Evolutionary conservation across 2,797 vertebrate genomes (phyloP).

Genomic region (Anguilla anguilla): DNA sequence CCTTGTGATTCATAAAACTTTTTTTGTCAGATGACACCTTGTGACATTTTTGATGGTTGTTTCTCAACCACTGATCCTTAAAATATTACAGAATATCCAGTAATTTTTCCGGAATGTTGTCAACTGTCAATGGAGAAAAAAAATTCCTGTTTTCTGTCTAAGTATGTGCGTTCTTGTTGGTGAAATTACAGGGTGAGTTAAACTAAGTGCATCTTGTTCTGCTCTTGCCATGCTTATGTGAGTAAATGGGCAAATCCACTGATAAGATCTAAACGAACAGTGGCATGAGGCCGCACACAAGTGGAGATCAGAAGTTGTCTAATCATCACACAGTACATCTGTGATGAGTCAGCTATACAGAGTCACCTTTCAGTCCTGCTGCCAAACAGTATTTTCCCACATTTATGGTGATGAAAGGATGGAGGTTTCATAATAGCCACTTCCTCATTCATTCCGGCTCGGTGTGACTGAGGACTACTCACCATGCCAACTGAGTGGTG

Average conservation of each 20-base stretch:
- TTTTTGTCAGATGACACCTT: neutral
- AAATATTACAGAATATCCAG: neutral
- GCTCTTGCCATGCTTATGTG: slow-evolving; percentile 11
- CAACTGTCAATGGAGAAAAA: slow-evolving; percentile 12
- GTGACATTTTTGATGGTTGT: neutral
- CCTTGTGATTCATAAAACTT: neutral
- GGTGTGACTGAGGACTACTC: neutral
- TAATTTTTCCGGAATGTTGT: slow-evolving; percentile 9
- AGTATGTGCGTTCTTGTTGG: slow-evolving; percentile 22
- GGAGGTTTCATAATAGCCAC: neutral
- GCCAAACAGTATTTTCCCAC: slow-evolving; percentile 16
- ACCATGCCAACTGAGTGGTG: neutral
- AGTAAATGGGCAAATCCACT: neutral
- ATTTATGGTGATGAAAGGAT: neutral
- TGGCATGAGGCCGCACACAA: neutral
- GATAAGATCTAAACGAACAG: neutral
- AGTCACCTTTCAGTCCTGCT: neutral
- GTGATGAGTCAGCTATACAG: neutral
- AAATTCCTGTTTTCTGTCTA: neutral
- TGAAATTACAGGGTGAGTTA: slow-evolving; percentile 33
- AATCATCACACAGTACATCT: neutral
- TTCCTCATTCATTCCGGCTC: neutral
- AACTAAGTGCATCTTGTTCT: neutral
- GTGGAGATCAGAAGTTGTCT: neutral
- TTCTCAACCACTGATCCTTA: neutral